phyloP scores from a whole-genome alignment of 1,140 invertebrate species.

The Lysiphlebus fabarum region DNA sequence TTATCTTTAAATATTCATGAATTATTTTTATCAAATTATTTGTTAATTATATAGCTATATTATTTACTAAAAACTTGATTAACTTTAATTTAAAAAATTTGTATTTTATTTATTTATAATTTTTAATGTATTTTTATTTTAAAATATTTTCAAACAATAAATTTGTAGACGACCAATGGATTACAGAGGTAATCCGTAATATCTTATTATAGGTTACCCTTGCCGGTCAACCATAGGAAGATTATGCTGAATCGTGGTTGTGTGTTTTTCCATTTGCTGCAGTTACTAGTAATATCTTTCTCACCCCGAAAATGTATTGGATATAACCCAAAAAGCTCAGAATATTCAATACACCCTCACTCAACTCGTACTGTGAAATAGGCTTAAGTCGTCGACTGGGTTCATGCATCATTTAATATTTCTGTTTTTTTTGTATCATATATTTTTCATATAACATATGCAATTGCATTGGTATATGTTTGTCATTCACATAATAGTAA shows the following conservation, averaged over 20 bases:
- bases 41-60: no score
- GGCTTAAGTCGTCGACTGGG: slow-evolving; percentile 34
- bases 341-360: slow-evolving; percentile 13
- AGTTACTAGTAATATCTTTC: no score
- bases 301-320: not conserved
- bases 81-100: no score
- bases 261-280: not conserved
- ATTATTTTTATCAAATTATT: not conserved
- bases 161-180: slow-evolving; percentile 21
- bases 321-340: slow-evolving; percentile 7
- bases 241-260: slow-evolving; percentile 33
- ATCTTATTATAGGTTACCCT: slow-evolving; percentile 43
- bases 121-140: not conserved
- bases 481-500: no score
- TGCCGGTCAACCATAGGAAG: slow-evolving; percentile 34
- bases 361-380: slow-evolving; percentile 17
- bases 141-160: not conserved
- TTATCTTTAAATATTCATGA: no score
- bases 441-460: slow-evolving; percentile 21
- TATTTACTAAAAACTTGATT: no score
- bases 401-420: slow-evolving; percentile 37
- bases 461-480: slow-evolving; percentile 20
- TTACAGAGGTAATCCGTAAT: slow-evolving; percentile 46
- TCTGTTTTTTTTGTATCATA: not conserved
- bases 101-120: no score